phyloP scores from a whole-genome alignment of 2,888 invertebrate species.

The Ornithoptera alexandrae region DNA sequence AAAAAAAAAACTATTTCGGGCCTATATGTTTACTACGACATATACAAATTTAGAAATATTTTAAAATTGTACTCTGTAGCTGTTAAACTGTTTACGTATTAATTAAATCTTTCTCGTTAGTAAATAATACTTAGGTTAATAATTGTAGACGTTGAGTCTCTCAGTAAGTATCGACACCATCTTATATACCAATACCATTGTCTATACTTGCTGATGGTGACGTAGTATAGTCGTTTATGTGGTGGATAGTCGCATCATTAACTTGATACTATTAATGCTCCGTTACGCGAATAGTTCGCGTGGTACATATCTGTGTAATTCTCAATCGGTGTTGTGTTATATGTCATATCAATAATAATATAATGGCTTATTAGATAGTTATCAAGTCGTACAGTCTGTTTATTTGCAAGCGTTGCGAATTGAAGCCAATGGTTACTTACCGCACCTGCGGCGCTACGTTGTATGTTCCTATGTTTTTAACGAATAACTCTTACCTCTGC shows the following conservation, averaged over 20 bases:
- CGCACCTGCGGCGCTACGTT: not conserved
- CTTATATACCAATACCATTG: too few relatives aligned
- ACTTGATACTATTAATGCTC: not conserved
- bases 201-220: too few relatives aligned
- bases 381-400: not conserved
- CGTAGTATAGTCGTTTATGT: too few relatives aligned
- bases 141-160: too few relatives aligned
- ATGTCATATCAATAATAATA: conserved; percentile 11
- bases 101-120: too few relatives aligned
- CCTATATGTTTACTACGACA: too few relatives aligned
- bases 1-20: too few relatives aligned
- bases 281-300: not conserved
- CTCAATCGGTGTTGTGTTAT: conserved; percentile 3
- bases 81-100: too few relatives aligned
- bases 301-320: conserved; percentile 3
- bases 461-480: not conserved
- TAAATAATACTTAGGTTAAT: too few relatives aligned
- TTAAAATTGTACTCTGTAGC: too few relatives aligned
- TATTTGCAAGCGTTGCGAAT: not conserved
- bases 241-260: not conserved
- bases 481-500: not conserved
- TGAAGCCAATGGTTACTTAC: not conserved
- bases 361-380: not conserved
- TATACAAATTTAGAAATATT: too few relatives aligned
- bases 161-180: too few relatives aligned